Base-by-base conservation (phyloP, 2,797 vertebrate species). In the Alca torda region DNA sequence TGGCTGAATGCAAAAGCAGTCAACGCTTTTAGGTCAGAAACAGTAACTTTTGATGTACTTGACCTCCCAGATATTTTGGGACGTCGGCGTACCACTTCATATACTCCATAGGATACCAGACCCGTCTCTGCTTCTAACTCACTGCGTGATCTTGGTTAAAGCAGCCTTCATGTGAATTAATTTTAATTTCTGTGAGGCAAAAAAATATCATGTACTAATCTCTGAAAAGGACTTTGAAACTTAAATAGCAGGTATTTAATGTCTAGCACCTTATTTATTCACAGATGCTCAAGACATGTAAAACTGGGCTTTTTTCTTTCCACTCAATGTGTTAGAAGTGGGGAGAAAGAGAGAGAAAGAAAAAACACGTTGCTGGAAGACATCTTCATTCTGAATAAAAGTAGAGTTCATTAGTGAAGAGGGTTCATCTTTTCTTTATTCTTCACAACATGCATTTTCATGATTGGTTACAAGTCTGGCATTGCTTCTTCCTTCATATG, bases 381-480 rank as follows among this genome's bases (percentile, higher is more conserved):
- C 63, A 87, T 94, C 83, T 90, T 93, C 45, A 72, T 90, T 92
- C 87, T 95, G 87, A 94, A 93, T 91, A 92, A 90, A 96, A 90
- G 68, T 37, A 69, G 63, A 90, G 82, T 94, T 90, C 76, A 81
- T 95, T 92, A 96, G 56, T 39, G 28, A 94, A 92, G 81, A 93
- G 43, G 78, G 67, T 79, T 95, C 61, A 61, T 84, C 73, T 93
- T 92, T 94, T 93, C 89, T 95, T 97, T 95, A 89, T 85, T 96
- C 92, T 92, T 94, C 80, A 53, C 45, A 90, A 93, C 90, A 95
- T 82, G 79, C 87, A 93, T 96, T 97, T 96, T 96, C 85, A 93
- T 95, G 87, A 93, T 95, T 96, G 95, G 90, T 95, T 97, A 93
- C 83, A 93, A 95, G 94, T 90, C 94, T 97, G 94, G 94, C 92